phyloP scores from a whole-genome alignment of 37 sponge, comb jelly and placozoan genomes.

The Geodia barretti region DNA sequence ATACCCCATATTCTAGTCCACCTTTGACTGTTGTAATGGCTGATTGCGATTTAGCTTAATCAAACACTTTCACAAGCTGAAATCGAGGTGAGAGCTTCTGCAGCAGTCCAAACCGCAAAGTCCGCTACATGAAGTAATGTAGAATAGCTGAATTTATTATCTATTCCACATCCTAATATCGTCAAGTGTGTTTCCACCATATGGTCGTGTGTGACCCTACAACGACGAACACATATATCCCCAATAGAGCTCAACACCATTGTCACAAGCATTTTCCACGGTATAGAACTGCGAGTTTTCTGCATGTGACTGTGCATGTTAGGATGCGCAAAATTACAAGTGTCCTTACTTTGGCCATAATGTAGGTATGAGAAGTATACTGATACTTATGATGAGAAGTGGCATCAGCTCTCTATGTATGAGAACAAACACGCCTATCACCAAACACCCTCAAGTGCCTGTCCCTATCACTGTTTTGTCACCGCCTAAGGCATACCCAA shows the following conservation, averaged over 20 bases:
- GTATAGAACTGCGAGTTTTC: conserved; percentile 3
- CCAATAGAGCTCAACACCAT: conserved; percentile 22
- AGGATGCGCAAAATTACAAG: neutral
- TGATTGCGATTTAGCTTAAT: too few species aligned
- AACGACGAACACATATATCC: conserved; percentile 30
- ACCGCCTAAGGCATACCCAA: too few species aligned
- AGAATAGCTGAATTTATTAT: conserved; percentile 9
- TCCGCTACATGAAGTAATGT: conserved; percentile 42
- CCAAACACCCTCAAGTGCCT: too few species aligned
- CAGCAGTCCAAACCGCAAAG: conserved; percentile 27
- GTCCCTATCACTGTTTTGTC: too few species aligned
- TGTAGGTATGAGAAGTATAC: neutral
- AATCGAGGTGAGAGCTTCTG: conserved; percentile 22
- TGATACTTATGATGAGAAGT: neutral
- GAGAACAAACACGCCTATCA: too few species aligned
- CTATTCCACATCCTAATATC: neutral
- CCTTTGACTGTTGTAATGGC: too few species aligned
- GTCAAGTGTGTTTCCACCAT: neutral
- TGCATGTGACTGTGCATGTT: too few species aligned
- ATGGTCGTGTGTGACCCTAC: neutral
- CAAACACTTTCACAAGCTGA: conserved; percentile 24
- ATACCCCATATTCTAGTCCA: too few species aligned
- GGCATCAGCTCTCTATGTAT: neutral
- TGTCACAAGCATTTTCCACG: conserved; percentile 20
- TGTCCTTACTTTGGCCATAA: neutral